phyloP scores from a whole-genome alignment of 2,113 vertebrate species.

The Leucopsar rothschildi region DNA sequence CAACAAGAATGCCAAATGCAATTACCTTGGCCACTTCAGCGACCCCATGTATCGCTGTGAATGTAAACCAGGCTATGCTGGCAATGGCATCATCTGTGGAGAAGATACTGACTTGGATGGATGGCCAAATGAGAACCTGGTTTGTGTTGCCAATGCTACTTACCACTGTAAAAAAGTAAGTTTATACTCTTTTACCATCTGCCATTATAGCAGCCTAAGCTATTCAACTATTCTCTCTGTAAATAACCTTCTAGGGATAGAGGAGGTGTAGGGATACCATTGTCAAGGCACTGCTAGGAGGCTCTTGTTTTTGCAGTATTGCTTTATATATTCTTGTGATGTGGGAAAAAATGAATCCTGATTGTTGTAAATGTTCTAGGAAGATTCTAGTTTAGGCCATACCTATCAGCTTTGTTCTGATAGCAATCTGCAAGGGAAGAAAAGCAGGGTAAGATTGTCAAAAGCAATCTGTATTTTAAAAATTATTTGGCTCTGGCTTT shows the following conservation, averaged over 20 bases:
- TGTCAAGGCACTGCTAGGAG: not conserved
- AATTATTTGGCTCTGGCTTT: not conserved
- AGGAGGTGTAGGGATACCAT: not conserved
- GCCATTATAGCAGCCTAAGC: not conserved
- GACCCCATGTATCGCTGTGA: conserved; percentile 97
- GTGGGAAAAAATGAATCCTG: not conserved
- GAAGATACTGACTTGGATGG: conserved; percentile 95
- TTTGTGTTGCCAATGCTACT: conserved; percentile 93
- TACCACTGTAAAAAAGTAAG: conserved; percentile 98
- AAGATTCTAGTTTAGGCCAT: not conserved
- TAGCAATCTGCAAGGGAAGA: not conserved
- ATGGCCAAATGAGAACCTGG: conserved; percentile 90
- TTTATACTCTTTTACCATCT: not conserved
- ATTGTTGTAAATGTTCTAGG: not conserved
- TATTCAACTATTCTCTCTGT: not conserved
- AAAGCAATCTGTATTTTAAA: not conserved
- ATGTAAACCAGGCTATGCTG: conserved; percentile 95
- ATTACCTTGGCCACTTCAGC: conserved; percentile 92
- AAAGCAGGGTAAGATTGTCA: not conserved
- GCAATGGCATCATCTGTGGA: conserved; percentile 93
- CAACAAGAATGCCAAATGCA: conserved; percentile 94
- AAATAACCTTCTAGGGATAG: not conserved
- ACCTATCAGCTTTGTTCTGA: not conserved
- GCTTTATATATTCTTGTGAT: not conserved
- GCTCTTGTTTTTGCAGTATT: not conserved